These are phyloP conservation scores for Phaethon lepturus DNA, from an alignment of 2,113 vertebrate species.

Conservation along the genomic window DNA sequence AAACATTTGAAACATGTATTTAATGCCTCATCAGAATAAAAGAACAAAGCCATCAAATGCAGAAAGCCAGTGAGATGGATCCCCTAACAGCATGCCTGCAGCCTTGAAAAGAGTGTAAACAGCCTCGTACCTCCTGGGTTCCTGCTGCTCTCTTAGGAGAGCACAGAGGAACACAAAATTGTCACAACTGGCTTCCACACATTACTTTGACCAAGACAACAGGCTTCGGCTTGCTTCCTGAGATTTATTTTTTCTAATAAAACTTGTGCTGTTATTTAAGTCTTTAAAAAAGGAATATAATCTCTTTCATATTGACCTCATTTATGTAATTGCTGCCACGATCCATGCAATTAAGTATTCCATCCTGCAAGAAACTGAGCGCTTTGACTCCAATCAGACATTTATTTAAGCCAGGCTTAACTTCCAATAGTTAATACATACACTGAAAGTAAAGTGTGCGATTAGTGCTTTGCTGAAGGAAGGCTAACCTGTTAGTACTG, in stretches of 20 bases:
- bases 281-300: background rate
- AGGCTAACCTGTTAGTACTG: background rate
- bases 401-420: background rate
- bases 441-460: background rate
- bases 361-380: background rate
- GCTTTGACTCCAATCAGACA: background rate
- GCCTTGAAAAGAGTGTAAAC: slow-evolving; percentile 7
- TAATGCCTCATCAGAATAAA: slow-evolving; percentile 30
- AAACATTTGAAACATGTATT: slow-evolving; percentile 1
- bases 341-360: background rate
- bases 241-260: background rate
- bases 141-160: background rate
- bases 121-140: background rate
- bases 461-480: background rate
- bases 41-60: slow-evolving; percentile 25
- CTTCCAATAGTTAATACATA: background rate
- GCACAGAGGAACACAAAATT: background rate
- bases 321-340: background rate
- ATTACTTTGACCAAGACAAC: background rate
- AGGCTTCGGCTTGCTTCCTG: background rate
- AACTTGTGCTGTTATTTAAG: background rate
- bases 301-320: background rate
- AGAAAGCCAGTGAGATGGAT: background rate
- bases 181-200: background rate
- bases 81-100: background rate